Evolutionary conservation across 2,888 invertebrate genomes (phyloP), one percentile per base, ranked within the genome.

Genomic region (Aphidoletes aphidimyza): DNA sequence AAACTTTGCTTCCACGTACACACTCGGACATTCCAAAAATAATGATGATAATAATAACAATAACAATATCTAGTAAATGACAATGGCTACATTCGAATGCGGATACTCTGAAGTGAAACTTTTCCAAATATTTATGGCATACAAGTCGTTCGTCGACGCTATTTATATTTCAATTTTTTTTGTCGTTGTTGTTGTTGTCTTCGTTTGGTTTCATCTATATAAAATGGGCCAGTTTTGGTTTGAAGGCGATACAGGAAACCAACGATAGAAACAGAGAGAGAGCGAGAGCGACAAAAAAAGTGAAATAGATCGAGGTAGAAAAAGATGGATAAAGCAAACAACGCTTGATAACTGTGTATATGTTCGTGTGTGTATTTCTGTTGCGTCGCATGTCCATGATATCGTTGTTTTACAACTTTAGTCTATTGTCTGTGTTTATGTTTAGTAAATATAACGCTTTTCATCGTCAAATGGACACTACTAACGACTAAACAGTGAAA

Each of bases 51-150:
- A 81, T 81, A 22, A 81, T 81, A 37, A 81, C 22, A 37, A 81
- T 81, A 81, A 81, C 81, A 81, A 81, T 36, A 36, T 37, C n/a
- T 9, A 81, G 81, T 81, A 81, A 81, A 81, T 78, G 34, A 78
- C 78, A 78, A 78, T 36, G 36, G 78, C 78, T 78, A 36, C 14
- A 78, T 81, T 81, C 37, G 37, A 81, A 11, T 37, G 22, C 81
- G 81, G 81, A 81, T 37, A 81, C 81, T n/a, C 30, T 17, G 36
- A 81, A 37, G 81, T n/a, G 37, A 81, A 81, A 81, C 81, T 81
- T 81, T 81, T 81, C 81, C 37, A 81, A 81, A 81, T 81, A 81
- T 81, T 81, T 81, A 81, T 81, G 69, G 69, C 69, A 69, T 81
- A 81, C 81, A 81, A 36, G 81, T 9, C 81, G n/a, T 37, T 81